Conservation (phyloP, 2,113 vertebrate species). For the Gallinago undulata region DNA sequence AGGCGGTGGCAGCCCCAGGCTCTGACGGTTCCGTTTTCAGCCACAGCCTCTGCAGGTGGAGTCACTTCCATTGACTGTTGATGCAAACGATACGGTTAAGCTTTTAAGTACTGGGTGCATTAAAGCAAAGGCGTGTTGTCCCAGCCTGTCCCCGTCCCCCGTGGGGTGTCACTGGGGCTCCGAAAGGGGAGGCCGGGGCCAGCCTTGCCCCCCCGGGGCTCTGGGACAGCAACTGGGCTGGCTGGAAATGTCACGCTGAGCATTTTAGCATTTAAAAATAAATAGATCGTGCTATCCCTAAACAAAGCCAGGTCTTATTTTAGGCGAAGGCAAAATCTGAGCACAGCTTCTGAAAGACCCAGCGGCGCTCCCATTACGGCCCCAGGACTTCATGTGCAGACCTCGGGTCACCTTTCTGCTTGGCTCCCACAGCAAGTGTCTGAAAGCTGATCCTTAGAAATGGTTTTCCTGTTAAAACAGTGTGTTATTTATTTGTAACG, state of each 20-base stretch:
- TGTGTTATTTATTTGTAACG: background rate
- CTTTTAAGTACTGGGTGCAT: background rate
- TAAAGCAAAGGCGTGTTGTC: background rate
- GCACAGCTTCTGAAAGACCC: background rate
- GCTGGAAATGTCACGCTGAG: background rate
- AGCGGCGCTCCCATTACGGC: accelerated
- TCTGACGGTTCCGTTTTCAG: background rate
- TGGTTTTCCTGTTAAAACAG: background rate
- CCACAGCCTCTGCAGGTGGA: background rate
- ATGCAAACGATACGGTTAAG: background rate
- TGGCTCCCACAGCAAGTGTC: background rate
- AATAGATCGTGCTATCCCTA: background rate
- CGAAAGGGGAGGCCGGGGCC: background rate
- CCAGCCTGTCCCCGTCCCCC: background rate
- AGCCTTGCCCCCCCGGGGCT: background rate
- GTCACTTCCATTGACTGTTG: background rate
- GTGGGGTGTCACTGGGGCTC: accelerated
- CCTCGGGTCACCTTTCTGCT: background rate
- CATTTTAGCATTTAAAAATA: background rate
- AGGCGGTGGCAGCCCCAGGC: background rate
- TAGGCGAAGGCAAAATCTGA: background rate
- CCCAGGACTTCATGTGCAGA: accelerated
- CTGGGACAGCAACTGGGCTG: background rate
- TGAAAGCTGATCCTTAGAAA: background rate
- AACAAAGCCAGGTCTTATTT: background rate